phyloP scores from a whole-genome alignment of 2,113 vertebrate genomes.

The Labeo catla region DNA sequence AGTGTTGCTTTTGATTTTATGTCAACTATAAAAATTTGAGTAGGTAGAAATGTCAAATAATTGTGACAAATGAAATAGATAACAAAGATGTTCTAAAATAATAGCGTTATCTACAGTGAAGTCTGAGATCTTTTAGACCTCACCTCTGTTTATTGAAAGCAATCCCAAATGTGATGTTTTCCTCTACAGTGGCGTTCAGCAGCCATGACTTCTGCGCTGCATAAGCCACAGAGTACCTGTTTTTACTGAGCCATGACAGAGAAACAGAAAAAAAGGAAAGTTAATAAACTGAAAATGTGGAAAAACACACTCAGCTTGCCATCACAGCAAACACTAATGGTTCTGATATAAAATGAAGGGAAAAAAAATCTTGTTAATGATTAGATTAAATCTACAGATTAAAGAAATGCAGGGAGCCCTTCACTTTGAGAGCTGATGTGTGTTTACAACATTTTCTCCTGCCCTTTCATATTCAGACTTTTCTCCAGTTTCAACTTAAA shows the following conservation, averaged over 20 bases:
- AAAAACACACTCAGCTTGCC: neutral
- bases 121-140: neutral
- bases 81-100: neutral
- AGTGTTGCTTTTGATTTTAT: neutral
- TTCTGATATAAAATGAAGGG: slow-evolving; percentile 40
- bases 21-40: neutral
- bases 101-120: neutral
- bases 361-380: slow-evolving; percentile 43
- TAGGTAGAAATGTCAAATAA: neutral
- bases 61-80: neutral
- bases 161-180: slow-evolving; percentile 96
- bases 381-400: slow-evolving; percentile 12
- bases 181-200: slow-evolving; percentile 94
- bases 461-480: neutral
- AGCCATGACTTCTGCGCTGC: slow-evolving; percentile 98
- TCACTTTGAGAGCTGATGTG: neutral
- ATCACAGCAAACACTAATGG: slow-evolving; percentile 47
- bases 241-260: slow-evolving; percentile 77
- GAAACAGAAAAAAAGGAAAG: neutral
- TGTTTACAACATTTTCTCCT: neutral
- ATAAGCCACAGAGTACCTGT: slow-evolving; percentile 93
- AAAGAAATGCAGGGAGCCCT: slow-evolving; percentile 50
- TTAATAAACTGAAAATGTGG: neutral
- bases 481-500: too few species aligned
- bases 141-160: slow-evolving; percentile 96